A percentile compares a stretch with the other conserved stretches of the same genome.
phyloP scores from a whole-genome alignment of 2,888 invertebrate species.

The Pseudoips prasinana region DNA sequence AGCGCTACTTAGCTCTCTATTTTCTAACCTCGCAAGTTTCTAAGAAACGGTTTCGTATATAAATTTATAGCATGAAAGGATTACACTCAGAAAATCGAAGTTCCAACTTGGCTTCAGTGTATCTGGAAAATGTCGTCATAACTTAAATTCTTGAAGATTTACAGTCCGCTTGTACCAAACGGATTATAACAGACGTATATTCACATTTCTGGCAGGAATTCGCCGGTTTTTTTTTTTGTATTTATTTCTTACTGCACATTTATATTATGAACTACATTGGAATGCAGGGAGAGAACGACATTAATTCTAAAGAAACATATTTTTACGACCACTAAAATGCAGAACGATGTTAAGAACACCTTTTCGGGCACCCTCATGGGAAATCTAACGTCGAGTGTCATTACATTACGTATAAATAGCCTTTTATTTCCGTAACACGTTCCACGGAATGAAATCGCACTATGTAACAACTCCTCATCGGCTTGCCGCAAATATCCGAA shows the following conservation, averaged over 20 bases:
- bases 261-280: no score
- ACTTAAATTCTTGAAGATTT: no score
- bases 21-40: conserved; percentile 48
- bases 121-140: conserved; percentile 29
- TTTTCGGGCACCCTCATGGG: conserved; percentile 28
- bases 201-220: no score
- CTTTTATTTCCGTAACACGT: conserved; percentile 47
- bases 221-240: no score
- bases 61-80: conserved; percentile 41
- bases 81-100: conserved; percentile 28
- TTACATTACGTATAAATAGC: conserved; percentile 36
- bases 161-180: no score
- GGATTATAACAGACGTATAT: no score
- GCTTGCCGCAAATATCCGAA: conserved; percentile 37
- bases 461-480: conserved; percentile 39
- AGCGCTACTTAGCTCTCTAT: no score
- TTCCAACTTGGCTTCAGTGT: conserved; percentile 20
- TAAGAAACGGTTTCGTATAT: conserved; percentile 42
- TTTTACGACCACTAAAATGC: conserved; percentile 22
- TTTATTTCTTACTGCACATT: no score
- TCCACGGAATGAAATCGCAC: conserved; percentile 39
- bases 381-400: conserved; percentile 34
- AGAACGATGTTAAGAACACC: conserved; percentile 22
- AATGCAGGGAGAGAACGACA: no score
- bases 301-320: conserved; percentile 10